Base-by-base conservation (phyloP, 2,888 invertebrate genomes). In the Venustoraphidia nigricollis region DNA sequence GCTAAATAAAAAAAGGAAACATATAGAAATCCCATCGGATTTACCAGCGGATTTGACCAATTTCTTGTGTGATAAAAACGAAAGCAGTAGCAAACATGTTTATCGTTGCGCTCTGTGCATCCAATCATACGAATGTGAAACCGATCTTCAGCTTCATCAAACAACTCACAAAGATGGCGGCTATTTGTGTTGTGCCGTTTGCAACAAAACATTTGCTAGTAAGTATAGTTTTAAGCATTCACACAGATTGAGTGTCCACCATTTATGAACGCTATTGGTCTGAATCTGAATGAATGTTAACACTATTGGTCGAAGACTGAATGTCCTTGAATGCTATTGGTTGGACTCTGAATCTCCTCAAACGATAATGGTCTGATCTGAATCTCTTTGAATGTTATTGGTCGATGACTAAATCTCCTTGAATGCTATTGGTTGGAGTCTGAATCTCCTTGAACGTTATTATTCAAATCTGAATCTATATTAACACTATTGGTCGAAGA, bases 151-250 rank as follows among this genome's bases (percentile, higher is more conserved):
- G 34, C 59, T 76, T 39, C 76, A 77, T 55, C 57, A 60, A 1
- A 65, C 70, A 1, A 55, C 74, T 46, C 75, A 76, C 55, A 53
- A 54, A 1, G 59, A 60, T 36, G 64, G 62, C 5, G 63, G 61
- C 1, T 56, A 55, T 17, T 68, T 66, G 63, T 62, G 60, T 39
- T 77, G 76, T 55, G 63, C 60, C 36, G 60, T 66, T 52, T 77
- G 76, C 53, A 53, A 63, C 8, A 76, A 76, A 56, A 63, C 66
- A 48, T 76, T 71, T 59, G 60, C 60, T 49, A 65, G 76, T 76
- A 60, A 62, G 60, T 55, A 17, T 45, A 40, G 36, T 8, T 38
- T 51, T 44, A 41, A 34, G 34, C 44, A 41, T 43, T 27, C 27
- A 43, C 9, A 38, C 37, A 45, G 37, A 14, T 0, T 27, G 17